Percentiles rank a stretch among this genome's conserved stretches.
phyloP scores from a whole-genome alignment of 1,140 invertebrate species.

The Camponotus vicinus region DNA sequence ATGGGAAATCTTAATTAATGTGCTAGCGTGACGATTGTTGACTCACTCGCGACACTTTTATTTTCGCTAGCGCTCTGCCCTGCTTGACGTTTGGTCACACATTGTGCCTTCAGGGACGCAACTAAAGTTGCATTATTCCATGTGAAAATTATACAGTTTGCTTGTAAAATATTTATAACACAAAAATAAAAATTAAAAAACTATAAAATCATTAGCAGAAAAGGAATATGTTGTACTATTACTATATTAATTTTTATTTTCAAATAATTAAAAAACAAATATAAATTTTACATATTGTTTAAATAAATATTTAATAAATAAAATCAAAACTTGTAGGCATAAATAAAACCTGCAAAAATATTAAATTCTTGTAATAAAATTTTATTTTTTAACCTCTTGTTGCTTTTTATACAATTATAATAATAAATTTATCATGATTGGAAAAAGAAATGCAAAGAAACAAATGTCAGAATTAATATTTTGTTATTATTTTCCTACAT shows the following conservation, averaged over 20 bases:
- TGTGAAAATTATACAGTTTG: background rate
- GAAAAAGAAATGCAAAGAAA: background rate
- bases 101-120: slow-evolving; percentile 74
- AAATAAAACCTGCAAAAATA: background rate
- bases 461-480: background rate
- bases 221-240: no score
- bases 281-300: background rate
- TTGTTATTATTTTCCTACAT: background rate
- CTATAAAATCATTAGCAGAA: background rate
- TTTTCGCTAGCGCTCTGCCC: slow-evolving; percentile 77
- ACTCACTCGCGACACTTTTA: slow-evolving; percentile 77
- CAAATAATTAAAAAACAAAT: no score
- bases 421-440: background rate
- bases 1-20: slow-evolving; percentile 62
- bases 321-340: background rate
- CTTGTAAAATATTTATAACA: background rate
- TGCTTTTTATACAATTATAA: background rate
- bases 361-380: background rate
- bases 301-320: background rate
- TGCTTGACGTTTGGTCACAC: slow-evolving; percentile 73
- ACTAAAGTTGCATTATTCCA: background rate
- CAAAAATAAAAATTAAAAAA: background rate
- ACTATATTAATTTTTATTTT: background rate
- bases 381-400: background rate
- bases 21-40: slow-evolving; percentile 66